Percentiles rank a stretch among this genome's conserved stretches.
phyloP scores from a whole-genome alignment of 2,888 invertebrate genomes.

The Apodemia hepburni region DNA sequence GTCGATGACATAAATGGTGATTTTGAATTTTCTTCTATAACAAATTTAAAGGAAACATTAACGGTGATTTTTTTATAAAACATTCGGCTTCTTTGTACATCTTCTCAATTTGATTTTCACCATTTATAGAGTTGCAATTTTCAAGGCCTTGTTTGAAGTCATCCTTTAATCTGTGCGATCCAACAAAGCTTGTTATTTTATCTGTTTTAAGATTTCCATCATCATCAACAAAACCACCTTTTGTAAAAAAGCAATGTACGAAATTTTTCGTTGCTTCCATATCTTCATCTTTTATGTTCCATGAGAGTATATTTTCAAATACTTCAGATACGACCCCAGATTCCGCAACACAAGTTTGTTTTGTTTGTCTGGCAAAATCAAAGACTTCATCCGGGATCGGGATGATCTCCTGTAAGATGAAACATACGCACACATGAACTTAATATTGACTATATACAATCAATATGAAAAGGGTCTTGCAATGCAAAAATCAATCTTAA shows the following conservation, averaged over 20 bases:
- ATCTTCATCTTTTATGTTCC: slow-evolving; percentile 45
- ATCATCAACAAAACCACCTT: slow-evolving; percentile 38
- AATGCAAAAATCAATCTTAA: too few species aligned
- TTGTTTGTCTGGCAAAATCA: neutral
- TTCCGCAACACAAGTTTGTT: slow-evolving; percentile 31
- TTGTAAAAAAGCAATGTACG: slow-evolving; percentile 48
- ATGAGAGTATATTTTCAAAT: slow-evolving; percentile 38
- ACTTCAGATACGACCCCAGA: slow-evolving; percentile 31
- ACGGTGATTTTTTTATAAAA: slow-evolving; percentile 25
- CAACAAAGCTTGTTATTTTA: slow-evolving; percentile 40
- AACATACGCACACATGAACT: neutral
- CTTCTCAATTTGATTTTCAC: slow-evolving; percentile 41
- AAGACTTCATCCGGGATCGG: neutral
- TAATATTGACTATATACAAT: too few species aligned
- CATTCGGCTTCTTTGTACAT: slow-evolving; percentile 31
- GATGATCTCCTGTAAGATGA: neutral
- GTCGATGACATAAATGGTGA: too few species aligned
- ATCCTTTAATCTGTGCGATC: slow-evolving; percentile 37
- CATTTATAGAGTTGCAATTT: slow-evolving; percentile 43
- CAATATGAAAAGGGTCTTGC: too few species aligned
- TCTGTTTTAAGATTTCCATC: slow-evolving; percentile 48
- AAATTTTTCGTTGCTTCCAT: slow-evolving; percentile 48
- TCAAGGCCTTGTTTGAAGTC: slow-evolving; percentile 38
- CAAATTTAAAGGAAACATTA: slow-evolving; percentile 24
- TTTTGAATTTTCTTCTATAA: neutral